Evolutionary conservation across 2,888 invertebrate species (phyloP).

Genomic region (Ferdinandea cuprea): DNA sequence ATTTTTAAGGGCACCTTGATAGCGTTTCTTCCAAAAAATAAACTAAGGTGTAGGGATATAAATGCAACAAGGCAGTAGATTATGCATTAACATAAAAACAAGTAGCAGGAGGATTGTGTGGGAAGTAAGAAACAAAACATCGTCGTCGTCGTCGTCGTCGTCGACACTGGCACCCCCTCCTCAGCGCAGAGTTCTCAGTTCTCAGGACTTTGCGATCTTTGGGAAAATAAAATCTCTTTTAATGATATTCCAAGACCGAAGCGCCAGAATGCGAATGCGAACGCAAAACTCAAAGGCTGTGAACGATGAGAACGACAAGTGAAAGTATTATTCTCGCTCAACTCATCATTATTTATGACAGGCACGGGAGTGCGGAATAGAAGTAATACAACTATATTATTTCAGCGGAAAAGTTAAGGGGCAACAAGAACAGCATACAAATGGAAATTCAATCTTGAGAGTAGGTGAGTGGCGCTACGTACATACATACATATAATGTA

Average conservation of each 20-base stretch:
- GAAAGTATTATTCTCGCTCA: conserved; percentile 35
- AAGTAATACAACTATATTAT: conserved; percentile 8
- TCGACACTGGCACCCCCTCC: conserved; percentile 26
- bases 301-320: conserved; percentile 51
- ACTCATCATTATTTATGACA: conserved; percentile 70
- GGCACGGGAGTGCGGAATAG: background rate
- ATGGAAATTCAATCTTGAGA: conserved; percentile 13
- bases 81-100: conserved; percentile 62
- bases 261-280: conserved; percentile 2
- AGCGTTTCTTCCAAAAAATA: background rate
- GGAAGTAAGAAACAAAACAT: conserved; percentile 13
- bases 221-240: conserved; percentile 53
- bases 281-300: conserved; percentile 47
- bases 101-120: conserved; percentile 27
- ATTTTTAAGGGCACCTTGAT: background rate
- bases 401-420: background rate
- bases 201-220: conserved; percentile 32
- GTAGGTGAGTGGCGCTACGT: background rate
- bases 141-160: too few species aligned
- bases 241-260: conserved; percentile 52
- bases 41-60: background rate
- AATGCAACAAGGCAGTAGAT: conserved; percentile 64
- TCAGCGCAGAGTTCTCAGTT: background rate
- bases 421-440: conserved; percentile 5
- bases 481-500: too few species aligned